Percentiles rank a stretch among this genome's conserved stretches.
phyloP scores from a whole-genome alignment of 2,888 invertebrate genomes.

The Bursaphelenchus okinawaensis region DNA sequence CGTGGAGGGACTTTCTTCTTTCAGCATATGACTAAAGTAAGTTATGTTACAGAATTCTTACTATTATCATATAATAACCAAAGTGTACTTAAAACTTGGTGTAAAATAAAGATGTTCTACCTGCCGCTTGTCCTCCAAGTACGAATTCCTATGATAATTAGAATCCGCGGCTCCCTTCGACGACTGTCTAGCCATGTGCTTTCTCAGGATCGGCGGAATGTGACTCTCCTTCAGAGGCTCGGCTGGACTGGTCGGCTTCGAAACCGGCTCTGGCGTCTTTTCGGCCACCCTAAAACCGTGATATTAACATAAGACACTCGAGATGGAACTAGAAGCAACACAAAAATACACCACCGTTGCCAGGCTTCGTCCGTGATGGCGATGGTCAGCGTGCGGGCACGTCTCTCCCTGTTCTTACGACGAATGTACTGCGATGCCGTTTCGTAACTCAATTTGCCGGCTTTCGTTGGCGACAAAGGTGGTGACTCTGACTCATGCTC shows the following conservation, averaged over 20 bases:
- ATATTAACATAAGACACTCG: neutral
- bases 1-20: constrained; percentile 36
- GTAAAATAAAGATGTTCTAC: neutral
- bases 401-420: constrained; percentile 50
- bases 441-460: constrained; percentile 40
- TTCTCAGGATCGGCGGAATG: neutral
- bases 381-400: constrained; percentile 50
- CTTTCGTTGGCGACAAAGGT: neutral
- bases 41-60: constrained; percentile 4
- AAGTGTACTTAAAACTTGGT: too few relatives aligned
- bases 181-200: constrained; percentile 2
- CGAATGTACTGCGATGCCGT: constrained; percentile 51
- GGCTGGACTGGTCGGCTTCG: neutral
- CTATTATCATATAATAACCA: neutral
- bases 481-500: constrained; percentile 13
- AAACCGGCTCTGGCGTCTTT: neutral
- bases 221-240: neutral
- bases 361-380: constrained; percentile 43
- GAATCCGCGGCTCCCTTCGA: constrained; percentile 17
- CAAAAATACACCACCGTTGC: constrained; percentile 6
- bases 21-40: constrained; percentile 24
- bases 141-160: constrained; percentile 25
- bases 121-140: constrained; percentile 11
- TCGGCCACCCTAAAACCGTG: constrained; percentile 7
- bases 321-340: neutral